These are phyloP conservation scores for Pteropus alecto DNA, from an alignment of 2,113 vertebrate species.

Conservation along the genomic window DNA sequence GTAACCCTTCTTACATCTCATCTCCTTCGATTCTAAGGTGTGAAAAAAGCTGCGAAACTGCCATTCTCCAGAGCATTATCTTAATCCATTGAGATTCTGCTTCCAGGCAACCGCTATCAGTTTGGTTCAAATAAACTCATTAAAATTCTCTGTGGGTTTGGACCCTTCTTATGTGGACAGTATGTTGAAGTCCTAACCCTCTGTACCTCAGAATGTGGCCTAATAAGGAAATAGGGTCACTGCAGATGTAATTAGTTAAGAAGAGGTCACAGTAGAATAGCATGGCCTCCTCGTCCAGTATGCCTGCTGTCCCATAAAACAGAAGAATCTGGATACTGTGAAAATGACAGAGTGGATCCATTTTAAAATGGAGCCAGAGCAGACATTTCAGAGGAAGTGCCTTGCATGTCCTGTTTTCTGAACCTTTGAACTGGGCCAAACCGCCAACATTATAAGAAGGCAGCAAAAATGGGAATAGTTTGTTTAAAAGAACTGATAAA, in stretches of 20 bases:
- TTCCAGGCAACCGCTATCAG: too few species aligned
- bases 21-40: too few species aligned
- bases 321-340: not conserved
- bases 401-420: not conserved
- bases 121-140: too few species aligned
- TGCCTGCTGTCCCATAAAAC: not conserved
- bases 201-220: not conserved
- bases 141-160: too few species aligned
- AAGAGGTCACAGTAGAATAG: not conserved
- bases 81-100: too few species aligned
- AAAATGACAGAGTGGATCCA: not conserved
- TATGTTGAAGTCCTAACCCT: not conserved
- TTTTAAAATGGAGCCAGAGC: not conserved
- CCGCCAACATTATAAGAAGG: not conserved
- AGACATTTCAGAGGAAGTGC: not conserved
- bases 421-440: not conserved
- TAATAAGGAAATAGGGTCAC: not conserved
- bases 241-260: not conserved
- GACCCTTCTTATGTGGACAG: too few species aligned
- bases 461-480: not conserved
- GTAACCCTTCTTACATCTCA: too few species aligned
- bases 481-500: not conserved
- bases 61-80: too few species aligned
- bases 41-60: too few species aligned
- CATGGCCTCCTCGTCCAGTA: not conserved